These are phyloP conservation scores for Octodon degus DNA, from an alignment of 2,113 vertebrate species.

Conservation along the genomic window DNA sequence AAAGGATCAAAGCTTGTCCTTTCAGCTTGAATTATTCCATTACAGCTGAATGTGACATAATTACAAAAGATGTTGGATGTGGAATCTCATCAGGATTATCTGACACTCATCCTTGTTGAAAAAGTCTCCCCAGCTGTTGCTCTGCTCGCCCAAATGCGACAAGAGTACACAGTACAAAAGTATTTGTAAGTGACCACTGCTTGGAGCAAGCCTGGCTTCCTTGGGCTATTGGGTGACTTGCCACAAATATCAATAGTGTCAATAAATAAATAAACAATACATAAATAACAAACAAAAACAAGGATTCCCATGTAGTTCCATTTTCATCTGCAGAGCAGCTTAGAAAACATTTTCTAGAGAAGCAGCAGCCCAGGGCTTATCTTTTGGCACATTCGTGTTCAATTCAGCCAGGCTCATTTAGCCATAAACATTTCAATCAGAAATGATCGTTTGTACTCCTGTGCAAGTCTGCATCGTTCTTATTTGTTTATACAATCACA, in stretches of 20 bases:
- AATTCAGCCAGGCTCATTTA: constrained; percentile 64
- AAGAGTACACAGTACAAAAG: constrained; percentile 86
- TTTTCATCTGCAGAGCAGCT: constrained; percentile 66
- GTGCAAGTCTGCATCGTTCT: not conserved
- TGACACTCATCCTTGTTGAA: constrained; percentile 93
- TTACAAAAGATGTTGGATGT: constrained; percentile 94
- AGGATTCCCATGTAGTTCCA: not conserved
- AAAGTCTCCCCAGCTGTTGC: constrained; percentile 93
- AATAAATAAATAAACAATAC: not conserved
- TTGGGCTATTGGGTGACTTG: constrained; percentile 78
- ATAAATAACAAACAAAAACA: constrained; percentile 13
- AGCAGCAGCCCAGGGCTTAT: constrained; percentile 6
- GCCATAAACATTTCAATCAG: constrained; percentile 56
- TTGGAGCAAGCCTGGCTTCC: constrained; percentile 76
- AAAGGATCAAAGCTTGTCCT: constrained; percentile 94
- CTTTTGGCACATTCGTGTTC: constrained; percentile 39
- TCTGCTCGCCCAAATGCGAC: constrained; percentile 89
- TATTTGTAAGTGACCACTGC: constrained; percentile 85
- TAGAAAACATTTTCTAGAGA: constrained; percentile 49
- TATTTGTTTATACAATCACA: constrained; percentile 57
- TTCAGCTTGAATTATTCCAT: constrained; percentile 94
- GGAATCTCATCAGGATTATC: constrained; percentile 94
- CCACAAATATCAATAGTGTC: constrained; percentile 71
- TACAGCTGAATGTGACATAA: constrained; percentile 94
- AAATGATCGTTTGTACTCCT: constrained; percentile 50